Base-by-base conservation (phyloP, 2,888 invertebrate species). In the Rotaria macrura region DNA sequence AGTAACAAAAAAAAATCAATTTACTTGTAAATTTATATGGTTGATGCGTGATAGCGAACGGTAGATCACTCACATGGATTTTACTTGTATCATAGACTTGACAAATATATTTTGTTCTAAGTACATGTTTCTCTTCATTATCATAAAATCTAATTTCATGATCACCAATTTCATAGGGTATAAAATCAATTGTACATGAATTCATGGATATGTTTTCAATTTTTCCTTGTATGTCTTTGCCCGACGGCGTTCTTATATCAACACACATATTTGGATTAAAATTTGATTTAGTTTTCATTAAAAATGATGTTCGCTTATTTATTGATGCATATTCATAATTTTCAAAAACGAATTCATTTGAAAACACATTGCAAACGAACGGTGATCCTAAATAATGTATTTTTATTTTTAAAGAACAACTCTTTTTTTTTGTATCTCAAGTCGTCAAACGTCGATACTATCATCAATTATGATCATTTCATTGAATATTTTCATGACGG, bases 41-140 rank as follows among this genome's bases (percentile, higher is more conserved):
- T 79, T 43, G 10, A 40, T 43, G 40, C 25, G n/a, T 12, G 10
- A 79, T 23, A n/a, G 79, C 79, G 10, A n/a, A 14, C 43, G 79
- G 43, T 43, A 79, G n/a, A 43, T 79, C 79, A 43, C 79, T 43
- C 5, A 79, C 5, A 43, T 14, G 43, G 25, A 79, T 40, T 79
- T 79, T 79, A 79, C 43, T 79, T 43, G n/a, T n/a, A 79, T 79
- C 79, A 43, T 79, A 79, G n/a, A 79, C 43, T 79, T 79, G 40
- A 79, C 79, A 79, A n/a, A 38, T 79, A 25, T 43, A 79, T 79
- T 40, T 40, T 10, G n/a, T 43, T 9, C 25, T 79, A 43, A 43
- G 25, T n/a, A 43, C 17, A n/a, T 79, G 43, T 43, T 79, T 79
- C 17, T 65, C 65, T 65, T 65, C 65, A 43, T 79, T 25, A 43